Percentiles rank a stretch among this genome's conserved stretches.
Evolutionary conservation across 2,888 invertebrate species (phyloP).

Genomic region (Acanthopleura granulata): DNA sequence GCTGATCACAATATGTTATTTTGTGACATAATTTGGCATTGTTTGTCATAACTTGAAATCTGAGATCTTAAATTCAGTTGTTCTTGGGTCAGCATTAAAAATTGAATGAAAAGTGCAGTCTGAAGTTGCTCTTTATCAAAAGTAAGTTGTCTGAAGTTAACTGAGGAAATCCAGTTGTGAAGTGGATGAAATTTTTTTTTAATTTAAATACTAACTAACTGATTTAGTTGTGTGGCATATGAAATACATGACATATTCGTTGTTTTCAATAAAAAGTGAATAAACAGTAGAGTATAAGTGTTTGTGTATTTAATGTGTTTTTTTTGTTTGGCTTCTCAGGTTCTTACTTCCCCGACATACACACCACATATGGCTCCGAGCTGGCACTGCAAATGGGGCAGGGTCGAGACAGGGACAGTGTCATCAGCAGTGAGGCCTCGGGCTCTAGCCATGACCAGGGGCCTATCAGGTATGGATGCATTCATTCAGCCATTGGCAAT

Average conservation of each 20-base stretch:
- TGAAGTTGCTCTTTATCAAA: no score
- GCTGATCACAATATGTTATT: no score
- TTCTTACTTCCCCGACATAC: constrained; percentile 53
- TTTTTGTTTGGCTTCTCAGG: constrained; percentile 36
- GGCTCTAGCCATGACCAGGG: constrained; percentile 43
- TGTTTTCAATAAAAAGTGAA: not conserved
- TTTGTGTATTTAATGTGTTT: not conserved
- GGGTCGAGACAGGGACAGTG: constrained; percentile 45
- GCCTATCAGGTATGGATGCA: not conserved
- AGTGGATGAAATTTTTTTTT: no score
- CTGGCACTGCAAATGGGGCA: constrained; percentile 45
- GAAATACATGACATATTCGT: not conserved
- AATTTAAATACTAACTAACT: no score
- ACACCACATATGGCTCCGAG: constrained; percentile 51
- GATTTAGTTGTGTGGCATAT: not conserved
- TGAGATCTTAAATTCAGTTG: no score
- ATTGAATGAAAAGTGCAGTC: no score
- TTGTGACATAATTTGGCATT: no score
- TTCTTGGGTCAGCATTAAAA: no score
- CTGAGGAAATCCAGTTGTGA: no score
- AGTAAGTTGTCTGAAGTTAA: no score
- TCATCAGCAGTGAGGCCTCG: constrained; percentile 54
- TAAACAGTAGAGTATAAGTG: not conserved
- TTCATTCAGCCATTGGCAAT: not conserved
- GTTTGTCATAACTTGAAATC: no score